phyloP scores from a whole-genome alignment of 30 jellyfish, hydroid and myxozoan genomes.

The Hydractinia echinata region DNA sequence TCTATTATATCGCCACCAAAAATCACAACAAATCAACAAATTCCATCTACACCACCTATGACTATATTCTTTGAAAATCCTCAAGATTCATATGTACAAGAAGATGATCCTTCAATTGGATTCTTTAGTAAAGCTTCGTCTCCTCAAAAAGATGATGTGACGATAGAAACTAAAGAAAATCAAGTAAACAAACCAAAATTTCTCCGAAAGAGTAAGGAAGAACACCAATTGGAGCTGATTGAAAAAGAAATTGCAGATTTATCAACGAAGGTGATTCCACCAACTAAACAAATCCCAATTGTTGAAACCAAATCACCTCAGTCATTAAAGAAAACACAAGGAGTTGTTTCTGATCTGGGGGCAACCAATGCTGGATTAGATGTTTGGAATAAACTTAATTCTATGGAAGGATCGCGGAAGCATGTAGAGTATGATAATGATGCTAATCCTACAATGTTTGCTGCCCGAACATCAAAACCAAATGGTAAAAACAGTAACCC shows the following conservation, averaged over 20 bases:
- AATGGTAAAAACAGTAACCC: not conserved
- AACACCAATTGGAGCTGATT: not conserved
- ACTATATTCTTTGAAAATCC: too few relatives aligned
- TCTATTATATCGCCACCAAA: not conserved
- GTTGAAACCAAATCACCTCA: not conserved
- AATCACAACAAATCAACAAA: too few relatives aligned
- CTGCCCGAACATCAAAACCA: not conserved
- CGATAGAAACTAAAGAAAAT: too few relatives aligned
- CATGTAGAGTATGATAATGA: not conserved
- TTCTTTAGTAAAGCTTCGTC: too few relatives aligned
- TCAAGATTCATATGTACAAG: too few relatives aligned
- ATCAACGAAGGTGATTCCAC: not conserved
- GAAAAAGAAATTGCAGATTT: not conserved
- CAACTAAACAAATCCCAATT: not conserved
- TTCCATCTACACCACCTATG: too few relatives aligned
- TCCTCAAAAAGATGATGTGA: too few relatives aligned
- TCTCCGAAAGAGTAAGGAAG: not conserved
- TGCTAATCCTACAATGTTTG: conserved; percentile 4
- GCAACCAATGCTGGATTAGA: conserved; percentile 32
- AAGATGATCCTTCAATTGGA: too few relatives aligned
- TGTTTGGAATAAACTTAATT: conserved; percentile 19
- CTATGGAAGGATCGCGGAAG: not conserved
- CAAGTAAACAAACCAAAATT: too few relatives aligned
- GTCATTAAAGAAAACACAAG: not conserved
- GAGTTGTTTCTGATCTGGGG: conserved; percentile 20